Conservation (phyloP, 2,113 vertebrate species). For the Rhadina sibilatrix region DNA sequence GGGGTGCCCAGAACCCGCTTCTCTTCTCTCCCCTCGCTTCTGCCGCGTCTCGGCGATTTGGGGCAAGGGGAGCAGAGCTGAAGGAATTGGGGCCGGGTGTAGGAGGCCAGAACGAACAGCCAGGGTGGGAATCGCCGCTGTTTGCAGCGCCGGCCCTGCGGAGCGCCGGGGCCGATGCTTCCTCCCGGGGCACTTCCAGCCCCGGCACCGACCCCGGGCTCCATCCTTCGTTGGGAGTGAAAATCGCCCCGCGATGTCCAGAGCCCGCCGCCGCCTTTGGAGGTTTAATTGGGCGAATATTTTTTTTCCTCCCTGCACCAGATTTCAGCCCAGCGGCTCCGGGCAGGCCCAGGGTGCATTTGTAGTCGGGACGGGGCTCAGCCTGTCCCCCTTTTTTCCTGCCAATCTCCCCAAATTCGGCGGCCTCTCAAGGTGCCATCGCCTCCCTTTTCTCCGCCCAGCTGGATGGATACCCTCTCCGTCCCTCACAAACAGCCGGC, state of each 20-base stretch:
- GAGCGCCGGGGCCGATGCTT: not conserved
- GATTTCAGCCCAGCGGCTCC: not conserved
- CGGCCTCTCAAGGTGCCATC: accelerated
- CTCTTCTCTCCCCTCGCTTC: not conserved
- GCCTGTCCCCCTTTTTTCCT: not conserved
- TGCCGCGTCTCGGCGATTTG: not conserved
- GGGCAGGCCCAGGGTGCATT: not conserved
- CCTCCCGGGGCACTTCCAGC: not conserved
- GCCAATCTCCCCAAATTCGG: not conserved
- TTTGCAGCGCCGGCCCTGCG: not conserved
- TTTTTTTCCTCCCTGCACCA: not conserved
- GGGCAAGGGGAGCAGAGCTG: not conserved
- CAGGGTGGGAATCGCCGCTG: not conserved
- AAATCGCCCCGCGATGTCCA: not conserved
- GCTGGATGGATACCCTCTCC: not conserved
- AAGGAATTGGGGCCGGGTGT: not conserved
- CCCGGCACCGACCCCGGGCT: not conserved
- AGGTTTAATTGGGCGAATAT: not conserved
- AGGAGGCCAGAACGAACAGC: not conserved
- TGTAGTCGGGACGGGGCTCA: not conserved
- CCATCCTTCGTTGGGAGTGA: not conserved
- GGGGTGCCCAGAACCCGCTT: not conserved
- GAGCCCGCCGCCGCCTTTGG: not conserved
- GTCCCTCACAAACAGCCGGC: not conserved
- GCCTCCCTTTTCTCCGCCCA: not conserved